Base-by-base conservation (phyloP, 2,888 invertebrate species). In the Cheilosia vulpina region DNA sequence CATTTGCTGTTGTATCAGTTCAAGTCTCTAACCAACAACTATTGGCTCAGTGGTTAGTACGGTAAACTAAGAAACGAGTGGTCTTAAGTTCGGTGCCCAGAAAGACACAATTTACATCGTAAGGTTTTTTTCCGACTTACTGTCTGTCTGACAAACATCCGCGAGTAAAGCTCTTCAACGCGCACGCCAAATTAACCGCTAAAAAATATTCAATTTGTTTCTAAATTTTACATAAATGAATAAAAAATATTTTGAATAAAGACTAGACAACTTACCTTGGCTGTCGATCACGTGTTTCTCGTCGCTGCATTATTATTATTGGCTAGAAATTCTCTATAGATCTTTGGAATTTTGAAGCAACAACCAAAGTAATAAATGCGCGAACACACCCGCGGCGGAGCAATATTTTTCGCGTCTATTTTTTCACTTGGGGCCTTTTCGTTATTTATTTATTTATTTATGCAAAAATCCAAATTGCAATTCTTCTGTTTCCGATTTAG, bases 211-310 rank as follows among this genome's bases (percentile, higher is more conserved):
- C 31, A 31, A 31, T 9, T 31, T 9, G 31, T 31, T 31, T 9
- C 31, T 9, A 31, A 38, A 38, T 13, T 11, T 3, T 13, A 13
- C 13, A 3, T 38, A 13, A 38, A 38, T 38, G 4, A 13, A 13
- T 43, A n/a, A n/a, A 15, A 43, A 27, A 27, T 27, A 2, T 21
- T 15, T 43, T 27, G 0, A 27, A 27, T 27, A 50, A 27, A n/a
- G 11, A 4, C 43, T 21, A n/a, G 4, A 62, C 41, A 55, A 81
- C 85, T 77, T 27, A 85, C 85, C 85, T 85, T 77, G 85, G 76
- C 81, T 85, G 85, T 31, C 81, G 85, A 72, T 85, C 85, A 81
- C 85, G 85, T 76, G 81, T 41, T 24, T 85, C 85, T 53, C 85
- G 76, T 76, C 81, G 85, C 85, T 85, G 85, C 85, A 85, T 85